phyloP scores from a whole-genome alignment of 2,888 invertebrate genomes.

The Nebria salina region DNA sequence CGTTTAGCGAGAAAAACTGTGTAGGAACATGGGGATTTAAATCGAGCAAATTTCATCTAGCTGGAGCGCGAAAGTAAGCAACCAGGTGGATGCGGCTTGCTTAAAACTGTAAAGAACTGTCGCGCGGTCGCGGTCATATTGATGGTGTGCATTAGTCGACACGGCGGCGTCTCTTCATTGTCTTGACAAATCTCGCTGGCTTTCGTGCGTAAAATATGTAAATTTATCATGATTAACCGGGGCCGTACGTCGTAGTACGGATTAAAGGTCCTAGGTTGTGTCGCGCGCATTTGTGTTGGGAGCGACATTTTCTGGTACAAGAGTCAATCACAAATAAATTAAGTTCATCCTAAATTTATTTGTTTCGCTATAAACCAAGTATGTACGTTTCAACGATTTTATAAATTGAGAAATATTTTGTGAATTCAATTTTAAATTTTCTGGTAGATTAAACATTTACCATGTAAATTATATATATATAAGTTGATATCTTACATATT shows the following conservation, averaged over 20 bases:
- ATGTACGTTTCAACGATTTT: neutral
- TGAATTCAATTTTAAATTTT: too few species aligned
- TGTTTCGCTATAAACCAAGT: neutral
- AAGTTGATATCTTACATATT: too few species aligned
- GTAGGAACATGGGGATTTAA: conserved; percentile 38
- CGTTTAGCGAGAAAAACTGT: conserved; percentile 25
- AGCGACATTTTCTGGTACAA: neutral
- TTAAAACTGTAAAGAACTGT: conserved; percentile 35
- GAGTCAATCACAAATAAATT: neutral
- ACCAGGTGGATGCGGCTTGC: conserved; percentile 1
- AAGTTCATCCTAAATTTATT: neutral
- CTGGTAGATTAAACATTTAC: too few species aligned
- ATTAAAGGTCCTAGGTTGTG: conserved; percentile 15
- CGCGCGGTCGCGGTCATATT: conserved; percentile 35
- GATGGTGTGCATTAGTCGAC: conserved; percentile 42
- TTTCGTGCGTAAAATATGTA: conserved; percentile 45
- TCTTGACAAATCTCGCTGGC: conserved; percentile 46
- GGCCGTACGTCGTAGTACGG: conserved; percentile 10
- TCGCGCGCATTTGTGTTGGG: neutral
- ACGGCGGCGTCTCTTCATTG: conserved; percentile 37
- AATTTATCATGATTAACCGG: conserved; percentile 45
- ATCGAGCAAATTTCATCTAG: conserved; percentile 36
- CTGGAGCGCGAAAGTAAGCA: conserved; percentile 3
- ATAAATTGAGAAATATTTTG: neutral
- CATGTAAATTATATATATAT: too few species aligned